Conservation (phyloP, 2,113 vertebrate species). For the Campylomormyrus numenius region DNA sequence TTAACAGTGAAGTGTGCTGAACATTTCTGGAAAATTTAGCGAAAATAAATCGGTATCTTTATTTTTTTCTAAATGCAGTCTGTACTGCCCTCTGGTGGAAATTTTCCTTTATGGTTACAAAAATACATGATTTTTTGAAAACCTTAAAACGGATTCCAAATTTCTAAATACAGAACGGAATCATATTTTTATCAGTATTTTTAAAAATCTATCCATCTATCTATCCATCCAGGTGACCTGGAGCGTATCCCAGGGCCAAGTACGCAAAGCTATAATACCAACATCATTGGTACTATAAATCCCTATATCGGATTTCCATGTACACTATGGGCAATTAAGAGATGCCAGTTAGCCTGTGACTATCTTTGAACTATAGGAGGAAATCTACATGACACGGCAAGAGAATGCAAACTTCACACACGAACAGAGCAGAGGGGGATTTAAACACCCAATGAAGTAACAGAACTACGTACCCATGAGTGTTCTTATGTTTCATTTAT, state of each 20-base stretch:
- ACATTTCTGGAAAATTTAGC: background rate
- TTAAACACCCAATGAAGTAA: background rate
- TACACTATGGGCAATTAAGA: background rate
- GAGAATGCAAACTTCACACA: background rate
- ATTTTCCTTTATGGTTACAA: background rate
- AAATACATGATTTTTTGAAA: background rate
- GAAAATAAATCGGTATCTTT: background rate
- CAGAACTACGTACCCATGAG: background rate
- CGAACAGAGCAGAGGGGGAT: background rate
- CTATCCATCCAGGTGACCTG: background rate
- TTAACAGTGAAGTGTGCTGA: background rate
- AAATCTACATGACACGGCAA: background rate
- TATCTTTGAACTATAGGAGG: background rate
- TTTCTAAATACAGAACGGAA: background rate
- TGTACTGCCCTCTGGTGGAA: slow-evolving; percentile 8
- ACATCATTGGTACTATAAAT: too few species aligned
- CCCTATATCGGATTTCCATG: background rate
- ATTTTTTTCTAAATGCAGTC: background rate
- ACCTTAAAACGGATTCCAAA: background rate
- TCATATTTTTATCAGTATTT: background rate
- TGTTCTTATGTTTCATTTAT: background rate
- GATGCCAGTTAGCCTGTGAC: background rate
- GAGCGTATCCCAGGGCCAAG: background rate
- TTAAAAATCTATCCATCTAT: background rate
- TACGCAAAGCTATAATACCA: background rate